Percentiles rank a stretch among this genome's conserved stretches.
Conservation (phyloP, 2,113 vertebrate species). For the Semicossyphus pulcher region DNA sequence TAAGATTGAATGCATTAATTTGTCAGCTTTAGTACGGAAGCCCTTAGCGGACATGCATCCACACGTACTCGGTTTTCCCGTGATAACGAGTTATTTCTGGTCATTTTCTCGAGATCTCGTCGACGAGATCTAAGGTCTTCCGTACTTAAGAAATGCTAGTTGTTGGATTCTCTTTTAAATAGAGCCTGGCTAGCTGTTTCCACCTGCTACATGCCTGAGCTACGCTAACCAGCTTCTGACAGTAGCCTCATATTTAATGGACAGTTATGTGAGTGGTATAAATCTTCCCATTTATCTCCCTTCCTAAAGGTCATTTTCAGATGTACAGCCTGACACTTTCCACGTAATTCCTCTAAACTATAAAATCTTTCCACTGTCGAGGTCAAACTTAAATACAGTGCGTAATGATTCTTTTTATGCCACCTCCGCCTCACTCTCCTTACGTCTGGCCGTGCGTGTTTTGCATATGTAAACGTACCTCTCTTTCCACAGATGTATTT, state of each 20-base stretch:
- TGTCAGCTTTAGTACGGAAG: too few relatives aligned
- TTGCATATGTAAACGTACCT: background rate
- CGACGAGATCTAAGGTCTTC: too few relatives aligned
- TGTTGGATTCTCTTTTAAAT: too few relatives aligned
- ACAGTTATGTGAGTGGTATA: background rate
- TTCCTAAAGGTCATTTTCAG: too few relatives aligned
- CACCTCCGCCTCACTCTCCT: background rate
- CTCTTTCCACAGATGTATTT: slow-evolving; percentile 90
- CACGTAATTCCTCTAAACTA: background rate
- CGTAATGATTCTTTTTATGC: background rate
- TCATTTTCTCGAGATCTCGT: too few relatives aligned
- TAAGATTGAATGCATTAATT: too few relatives aligned
- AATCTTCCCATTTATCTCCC: background rate
- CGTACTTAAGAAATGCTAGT: too few relatives aligned
- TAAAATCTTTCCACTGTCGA: background rate
- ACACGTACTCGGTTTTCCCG: too few relatives aligned
- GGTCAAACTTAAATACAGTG: background rate
- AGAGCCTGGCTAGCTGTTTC: background rate
- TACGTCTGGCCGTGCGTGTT: background rate
- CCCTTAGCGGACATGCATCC: too few relatives aligned
- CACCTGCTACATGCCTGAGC: background rate
- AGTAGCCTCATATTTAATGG: background rate
- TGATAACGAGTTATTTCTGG: too few relatives aligned
- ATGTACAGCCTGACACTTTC: too few relatives aligned
- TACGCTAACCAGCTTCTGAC: background rate